Evolutionary conservation across 2,888 invertebrate species (phyloP), one percentile per base, ranked within the genome.

Genomic region (Xanthia icteritia): DNA sequence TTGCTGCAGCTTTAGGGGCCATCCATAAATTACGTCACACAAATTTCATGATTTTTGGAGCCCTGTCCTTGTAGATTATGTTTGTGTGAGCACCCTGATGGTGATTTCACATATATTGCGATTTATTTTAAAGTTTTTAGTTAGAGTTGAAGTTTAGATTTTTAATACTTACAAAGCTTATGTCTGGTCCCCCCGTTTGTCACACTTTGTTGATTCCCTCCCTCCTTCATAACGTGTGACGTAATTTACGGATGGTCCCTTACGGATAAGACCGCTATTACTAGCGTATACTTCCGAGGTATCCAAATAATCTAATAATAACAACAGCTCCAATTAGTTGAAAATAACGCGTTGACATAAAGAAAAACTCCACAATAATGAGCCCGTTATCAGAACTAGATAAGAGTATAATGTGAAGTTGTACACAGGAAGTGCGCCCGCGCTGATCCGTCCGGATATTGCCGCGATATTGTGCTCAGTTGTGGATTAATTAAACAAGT

Each of bases 351-450:
- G 31, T 58, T 6, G 42, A 63, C 42, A 83, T 51, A 79, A 79
- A 78, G 67, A 73, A 65, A 79, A 73, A 68, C 23, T 45, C n/a
- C n/a, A 20, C 42, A 71, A 79, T 63, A 79, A 73, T 63, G 71
- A 48, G 11, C 31, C 27, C 42, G 54, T 80, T 86, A 84, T 84
- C 80, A 68, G 5, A 54, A 64, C 54, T 42, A 66, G 86, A 87
- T 88, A 81, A 84, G 64, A 71, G 36, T 60, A 65, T 48, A 42
- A 61, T 75, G 80, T 69, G 36, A 36, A 72, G 70, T 82, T 17
- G 77, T 88, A 81, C 83, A 85, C 89, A 88, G 87, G 89, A 88
- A 89, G 68, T 73, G 64, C 51, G 69, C 56, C 45, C 66, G 75
- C 70, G 76, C 73, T 77, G 69, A 87, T 87, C 89, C 78, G 54